Evolutionary conservation across 2,888 invertebrate genomes (phyloP).

Genomic region (Steinernema carpocapsae): DNA sequence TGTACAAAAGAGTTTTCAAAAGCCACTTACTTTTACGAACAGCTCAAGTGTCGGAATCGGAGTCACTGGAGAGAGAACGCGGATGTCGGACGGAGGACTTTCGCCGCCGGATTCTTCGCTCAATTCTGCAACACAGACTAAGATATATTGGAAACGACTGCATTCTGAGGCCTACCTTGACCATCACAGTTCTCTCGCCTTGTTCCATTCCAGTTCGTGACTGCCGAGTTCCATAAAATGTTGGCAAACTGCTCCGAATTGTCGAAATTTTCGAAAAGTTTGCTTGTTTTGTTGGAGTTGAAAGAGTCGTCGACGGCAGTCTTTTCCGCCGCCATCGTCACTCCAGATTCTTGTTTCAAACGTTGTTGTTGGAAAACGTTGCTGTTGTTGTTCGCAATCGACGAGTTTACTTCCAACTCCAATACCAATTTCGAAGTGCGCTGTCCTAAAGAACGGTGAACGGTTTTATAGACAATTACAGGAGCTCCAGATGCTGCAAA

Average conservation of each 20-base stretch:
- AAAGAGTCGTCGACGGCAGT: not conserved
- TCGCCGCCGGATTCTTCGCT: slow-evolving; percentile 21
- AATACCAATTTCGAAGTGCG: slow-evolving; percentile 10
- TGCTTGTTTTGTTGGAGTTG: not conserved
- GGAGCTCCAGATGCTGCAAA: not conserved
- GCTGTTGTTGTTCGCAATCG: slow-evolving; percentile 15
- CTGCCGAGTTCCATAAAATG: slow-evolving; percentile 10
- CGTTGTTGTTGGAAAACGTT: slow-evolving; percentile 19
- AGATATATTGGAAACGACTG: no score
- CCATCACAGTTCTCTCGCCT: slow-evolving; percentile 1
- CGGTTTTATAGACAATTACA: not conserved
- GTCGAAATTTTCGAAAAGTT: not conserved
- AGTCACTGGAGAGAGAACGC: slow-evolving; percentile 14
- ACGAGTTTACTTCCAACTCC: not conserved
- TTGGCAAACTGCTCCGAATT: not conserved
- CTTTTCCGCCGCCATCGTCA: not conserved
- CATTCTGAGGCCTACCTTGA: not conserved
- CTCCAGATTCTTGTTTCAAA: not conserved
- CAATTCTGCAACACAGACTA: not conserved
- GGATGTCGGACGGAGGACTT: slow-evolving; percentile 24
- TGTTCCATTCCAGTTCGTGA: slow-evolving; percentile 15
- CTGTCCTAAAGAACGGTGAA: not conserved
- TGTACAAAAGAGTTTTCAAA: not conserved
- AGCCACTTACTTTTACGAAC: slow-evolving; percentile 8
- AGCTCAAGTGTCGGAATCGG: not conserved